Percentiles rank a stretch among this genome's conserved stretches.
Evolutionary conservation across 2,797 vertebrate species (phyloP).

Genomic region (Acipenser oxyrinchus): DNA sequence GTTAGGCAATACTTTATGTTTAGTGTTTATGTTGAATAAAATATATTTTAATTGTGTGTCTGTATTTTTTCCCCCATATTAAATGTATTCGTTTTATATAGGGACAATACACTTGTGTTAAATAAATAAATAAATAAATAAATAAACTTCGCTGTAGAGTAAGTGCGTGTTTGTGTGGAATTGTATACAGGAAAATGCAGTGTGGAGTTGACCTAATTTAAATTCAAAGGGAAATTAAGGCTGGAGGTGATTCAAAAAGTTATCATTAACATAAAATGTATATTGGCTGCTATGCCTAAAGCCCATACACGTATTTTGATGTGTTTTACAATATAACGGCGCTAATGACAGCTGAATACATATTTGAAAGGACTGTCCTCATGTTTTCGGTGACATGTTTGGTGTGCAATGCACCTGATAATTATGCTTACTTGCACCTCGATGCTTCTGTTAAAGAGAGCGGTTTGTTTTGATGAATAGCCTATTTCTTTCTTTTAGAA

Average conservation of each 20-base stretch:
- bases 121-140: too few species aligned
- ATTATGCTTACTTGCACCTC: background rate
- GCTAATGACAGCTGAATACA: background rate
- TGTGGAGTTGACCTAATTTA: too few species aligned
- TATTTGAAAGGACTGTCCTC: background rate
- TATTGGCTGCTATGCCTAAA: background rate
- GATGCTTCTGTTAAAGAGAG: background rate
- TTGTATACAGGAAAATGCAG: too few species aligned
- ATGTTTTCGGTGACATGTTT: too few species aligned
- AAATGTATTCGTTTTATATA: too few species aligned
- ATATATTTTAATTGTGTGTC: too few species aligned
- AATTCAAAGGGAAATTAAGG: too few species aligned
- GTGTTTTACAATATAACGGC: background rate
- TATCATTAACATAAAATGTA: background rate
- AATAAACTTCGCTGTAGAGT: background rate
- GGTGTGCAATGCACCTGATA: background rate
- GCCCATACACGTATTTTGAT: background rate
- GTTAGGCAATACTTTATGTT: too few species aligned
- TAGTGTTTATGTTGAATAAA: too few species aligned
- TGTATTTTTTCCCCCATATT: too few species aligned
- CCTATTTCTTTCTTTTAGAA: background rate
- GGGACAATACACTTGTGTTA: too few species aligned
- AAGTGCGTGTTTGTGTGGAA: background rate
- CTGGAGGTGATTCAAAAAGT: too few species aligned
- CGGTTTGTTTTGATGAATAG: background rate